phyloP scores from a whole-genome alignment of 2,113 vertebrate genomes.

The Neomonachus schauinslandi region DNA sequence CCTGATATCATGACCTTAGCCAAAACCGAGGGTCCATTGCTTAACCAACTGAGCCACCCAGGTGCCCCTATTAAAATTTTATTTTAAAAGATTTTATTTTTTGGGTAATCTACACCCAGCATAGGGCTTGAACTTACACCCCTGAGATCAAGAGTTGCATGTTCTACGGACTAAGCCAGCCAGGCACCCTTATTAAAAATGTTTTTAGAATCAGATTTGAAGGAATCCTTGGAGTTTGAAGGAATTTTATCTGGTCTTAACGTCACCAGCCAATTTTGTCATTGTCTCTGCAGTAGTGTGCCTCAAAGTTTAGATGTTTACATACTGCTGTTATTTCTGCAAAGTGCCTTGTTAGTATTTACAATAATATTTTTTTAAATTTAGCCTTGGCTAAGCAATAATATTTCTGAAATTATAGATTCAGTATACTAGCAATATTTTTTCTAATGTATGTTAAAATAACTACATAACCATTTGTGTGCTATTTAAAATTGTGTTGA shows the following conservation, averaged over 20 bases:
- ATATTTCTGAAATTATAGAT: not conserved
- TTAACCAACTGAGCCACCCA: too few relatives aligned
- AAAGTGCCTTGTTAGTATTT: not conserved
- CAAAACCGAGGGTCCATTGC: too few relatives aligned
- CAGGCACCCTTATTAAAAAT: not conserved
- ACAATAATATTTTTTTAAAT: not conserved
- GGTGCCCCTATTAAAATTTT: too few relatives aligned
- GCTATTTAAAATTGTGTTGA: not conserved
- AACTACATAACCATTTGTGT: not conserved
- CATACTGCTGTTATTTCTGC: not conserved
- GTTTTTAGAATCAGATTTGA: not conserved
- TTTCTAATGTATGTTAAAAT: conserved; percentile 10
- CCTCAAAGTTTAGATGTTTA: not conserved
- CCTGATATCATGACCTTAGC: too few relatives aligned
- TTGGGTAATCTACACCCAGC: not conserved
- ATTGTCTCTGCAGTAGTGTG: not conserved
- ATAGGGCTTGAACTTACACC: not conserved
- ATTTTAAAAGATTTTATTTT: not conserved
- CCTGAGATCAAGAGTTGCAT: not conserved
- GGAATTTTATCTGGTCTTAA: not conserved
- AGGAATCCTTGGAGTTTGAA: not conserved
- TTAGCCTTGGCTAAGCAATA: not conserved
- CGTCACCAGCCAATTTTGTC: not conserved
- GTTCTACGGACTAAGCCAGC: not conserved
- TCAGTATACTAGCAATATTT: not conserved